Conservation (phyloP, 2,113 vertebrate genomes). For the Camelus dromedarius region DNA sequence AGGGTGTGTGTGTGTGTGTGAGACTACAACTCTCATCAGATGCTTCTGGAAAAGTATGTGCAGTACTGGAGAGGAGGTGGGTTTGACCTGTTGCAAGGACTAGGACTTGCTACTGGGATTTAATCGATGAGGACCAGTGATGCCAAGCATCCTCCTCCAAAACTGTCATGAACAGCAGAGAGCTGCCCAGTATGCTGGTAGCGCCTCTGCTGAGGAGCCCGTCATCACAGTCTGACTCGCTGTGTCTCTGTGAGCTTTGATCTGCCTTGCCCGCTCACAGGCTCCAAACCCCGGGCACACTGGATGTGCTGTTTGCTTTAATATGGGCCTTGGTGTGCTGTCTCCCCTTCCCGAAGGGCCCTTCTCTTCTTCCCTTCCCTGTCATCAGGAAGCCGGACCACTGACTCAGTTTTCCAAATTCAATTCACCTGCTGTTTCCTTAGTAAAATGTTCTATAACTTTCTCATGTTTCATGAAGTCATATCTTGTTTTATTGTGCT, state of each 20-base stretch:
- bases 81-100: not conserved
- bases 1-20: too few species aligned
- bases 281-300: not conserved
- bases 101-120: not conserved
- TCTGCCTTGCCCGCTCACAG: not conserved
- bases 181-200: not conserved
- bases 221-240: too few species aligned
- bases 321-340: not conserved
- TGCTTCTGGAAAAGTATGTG: not conserved
- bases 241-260: not conserved
- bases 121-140: not conserved
- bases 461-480: not conserved
- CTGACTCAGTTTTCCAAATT: not conserved
- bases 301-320: not conserved
- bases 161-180: not conserved
- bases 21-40: not conserved
- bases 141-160: not conserved
- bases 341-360: not conserved
- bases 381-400: not conserved
- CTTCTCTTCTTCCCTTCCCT: not conserved
- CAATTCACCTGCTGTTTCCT: not conserved
- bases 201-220: not conserved
- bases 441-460: not conserved
- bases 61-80: accelerated
- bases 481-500: not conserved